These are phyloP conservation scores for Dallia pectoralis DNA, from an alignment of 2,797 vertebrate species.

Conservation along the genomic window DNA sequence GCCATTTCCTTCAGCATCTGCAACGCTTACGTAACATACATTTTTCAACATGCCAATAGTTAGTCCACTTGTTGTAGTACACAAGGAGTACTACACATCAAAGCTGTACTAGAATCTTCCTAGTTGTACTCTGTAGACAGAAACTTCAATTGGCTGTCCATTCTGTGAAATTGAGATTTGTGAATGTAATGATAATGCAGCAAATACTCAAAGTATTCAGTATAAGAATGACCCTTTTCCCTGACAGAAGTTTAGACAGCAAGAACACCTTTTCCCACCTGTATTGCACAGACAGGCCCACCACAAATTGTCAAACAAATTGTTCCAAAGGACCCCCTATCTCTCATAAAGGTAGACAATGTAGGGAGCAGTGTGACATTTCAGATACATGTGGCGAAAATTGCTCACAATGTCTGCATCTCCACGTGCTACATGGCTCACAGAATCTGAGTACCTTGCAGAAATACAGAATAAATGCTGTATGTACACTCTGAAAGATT, in stretches of 20 bases:
- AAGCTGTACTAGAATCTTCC: too few relatives aligned
- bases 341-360: background rate
- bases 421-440: background rate
- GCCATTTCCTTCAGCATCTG: too few relatives aligned
- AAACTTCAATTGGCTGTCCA: too few relatives aligned
- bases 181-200: too few relatives aligned
- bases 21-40: too few relatives aligned
- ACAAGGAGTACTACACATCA: too few relatives aligned
- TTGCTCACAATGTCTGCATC: background rate
- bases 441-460: background rate
- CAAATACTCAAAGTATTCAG: background rate
- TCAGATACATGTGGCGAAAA: background rate
- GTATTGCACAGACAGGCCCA: background rate
- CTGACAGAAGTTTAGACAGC: background rate
- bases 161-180: too few relatives aligned
- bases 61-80: too few relatives aligned
- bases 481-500: background rate
- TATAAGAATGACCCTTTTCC: background rate
- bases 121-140: too few relatives aligned
- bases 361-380: background rate
- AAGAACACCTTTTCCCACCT: background rate
- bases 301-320: background rate
- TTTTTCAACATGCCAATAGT: too few relatives aligned
- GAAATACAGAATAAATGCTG: background rate
- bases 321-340: background rate